Evolutionary conservation across 2,113 vertebrate species (phyloP).

Genomic region (Marmota flaviventris): DNA sequence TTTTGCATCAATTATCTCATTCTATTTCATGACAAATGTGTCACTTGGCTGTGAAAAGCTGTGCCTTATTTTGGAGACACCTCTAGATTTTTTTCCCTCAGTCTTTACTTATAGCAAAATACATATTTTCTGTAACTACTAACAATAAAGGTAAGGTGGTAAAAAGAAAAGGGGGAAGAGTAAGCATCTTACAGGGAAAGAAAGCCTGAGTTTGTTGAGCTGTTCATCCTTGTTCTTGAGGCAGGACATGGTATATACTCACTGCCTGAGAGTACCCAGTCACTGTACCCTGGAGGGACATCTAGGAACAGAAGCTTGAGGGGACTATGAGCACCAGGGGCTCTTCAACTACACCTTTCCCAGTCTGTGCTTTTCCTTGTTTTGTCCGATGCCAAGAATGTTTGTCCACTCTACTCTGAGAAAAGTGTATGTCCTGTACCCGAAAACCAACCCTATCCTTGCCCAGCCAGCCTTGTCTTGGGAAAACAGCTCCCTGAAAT

Average conservation of each 20-base stretch:
- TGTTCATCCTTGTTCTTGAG: not conserved
- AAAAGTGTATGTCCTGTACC: not conserved
- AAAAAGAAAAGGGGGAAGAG: slow-evolving; percentile 2
- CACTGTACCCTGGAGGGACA: not conserved
- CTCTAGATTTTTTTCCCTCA: not conserved
- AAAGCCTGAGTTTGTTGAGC: not conserved
- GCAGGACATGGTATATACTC: not conserved
- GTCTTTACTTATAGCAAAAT: slow-evolving; percentile 81
- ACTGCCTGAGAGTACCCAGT: not conserved
- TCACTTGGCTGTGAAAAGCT: not conserved
- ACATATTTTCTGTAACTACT: slow-evolving; percentile 52
- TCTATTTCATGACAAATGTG: not conserved
- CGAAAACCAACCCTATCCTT: not conserved
- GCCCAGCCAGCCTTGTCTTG: not conserved
- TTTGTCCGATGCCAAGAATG: not conserved
- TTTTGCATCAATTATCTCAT: not conserved
- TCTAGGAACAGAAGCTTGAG: not conserved
- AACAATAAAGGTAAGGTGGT: slow-evolving; percentile 24
- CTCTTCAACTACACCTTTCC: fast-evolving
- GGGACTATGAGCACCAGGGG: not conserved
- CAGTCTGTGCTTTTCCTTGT: not conserved
- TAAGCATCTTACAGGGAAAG: slow-evolving; percentile 3
- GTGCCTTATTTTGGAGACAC: not conserved
- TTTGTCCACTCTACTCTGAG: not conserved
- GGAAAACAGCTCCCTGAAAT: not conserved